Conservation (phyloP, 2,888 invertebrate genomes). For the Horisme vitalbata region DNA sequence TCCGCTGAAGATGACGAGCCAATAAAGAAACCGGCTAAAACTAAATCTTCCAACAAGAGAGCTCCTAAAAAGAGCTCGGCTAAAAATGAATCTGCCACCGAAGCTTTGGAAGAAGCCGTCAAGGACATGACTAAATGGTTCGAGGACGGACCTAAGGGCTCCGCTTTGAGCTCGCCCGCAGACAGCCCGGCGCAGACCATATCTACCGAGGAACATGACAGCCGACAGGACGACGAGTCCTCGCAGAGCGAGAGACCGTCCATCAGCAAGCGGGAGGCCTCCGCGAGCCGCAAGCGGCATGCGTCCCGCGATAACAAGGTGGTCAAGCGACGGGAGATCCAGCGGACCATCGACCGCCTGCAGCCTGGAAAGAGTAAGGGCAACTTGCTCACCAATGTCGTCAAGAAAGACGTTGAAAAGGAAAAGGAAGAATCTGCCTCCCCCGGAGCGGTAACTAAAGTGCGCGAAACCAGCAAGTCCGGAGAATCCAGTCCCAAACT, state of each 20-base stretch:
- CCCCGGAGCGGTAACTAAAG: slow-evolving; percentile 79
- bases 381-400: slow-evolving; percentile 88
- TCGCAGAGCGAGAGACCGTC: slow-evolving; percentile 63
- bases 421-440: slow-evolving; percentile 81
- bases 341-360: slow-evolving; percentile 91
- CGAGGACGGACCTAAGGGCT: slow-evolving; percentile 90
- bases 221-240: slow-evolving; percentile 69
- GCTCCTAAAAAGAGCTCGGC: slow-evolving; percentile 70
- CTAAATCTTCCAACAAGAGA: slow-evolving; percentile 50
- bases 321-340: slow-evolving; percentile 86
- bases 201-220: slow-evolving; percentile 83
- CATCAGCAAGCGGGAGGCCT: slow-evolving; percentile 57
- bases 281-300: slow-evolving; percentile 70
- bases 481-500: slow-evolving; percentile 90
- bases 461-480: slow-evolving; percentile 83
- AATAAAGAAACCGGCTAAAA: slow-evolving; percentile 44
- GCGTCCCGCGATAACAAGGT: slow-evolving; percentile 70
- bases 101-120: slow-evolving; percentile 85
- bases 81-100: slow-evolving; percentile 82
- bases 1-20: slow-evolving; percentile 41
- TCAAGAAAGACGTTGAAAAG: slow-evolving; percentile 78
- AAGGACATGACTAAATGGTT: slow-evolving; percentile 95
- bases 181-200: slow-evolving; percentile 89
- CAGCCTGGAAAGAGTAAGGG: slow-evolving; percentile 95
- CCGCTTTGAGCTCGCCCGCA: slow-evolving; percentile 90